These are phyloP conservation scores for Geophilus truncorum DNA, from an alignment of 2,888 invertebrate genomes.

Conservation along the genomic window DNA sequence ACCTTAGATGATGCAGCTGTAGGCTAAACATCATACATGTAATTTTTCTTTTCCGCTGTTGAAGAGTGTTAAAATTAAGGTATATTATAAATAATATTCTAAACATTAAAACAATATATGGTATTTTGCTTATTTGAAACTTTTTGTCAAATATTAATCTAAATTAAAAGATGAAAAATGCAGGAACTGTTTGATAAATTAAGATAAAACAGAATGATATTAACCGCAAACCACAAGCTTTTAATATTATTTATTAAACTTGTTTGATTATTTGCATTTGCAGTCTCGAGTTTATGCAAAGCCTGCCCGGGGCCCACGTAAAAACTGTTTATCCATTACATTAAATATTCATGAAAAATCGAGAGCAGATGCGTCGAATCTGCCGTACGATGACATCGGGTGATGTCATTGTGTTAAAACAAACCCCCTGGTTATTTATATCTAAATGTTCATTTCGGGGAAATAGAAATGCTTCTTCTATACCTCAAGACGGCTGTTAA, in stretches of 20 bases:
- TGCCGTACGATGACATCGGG: constrained; percentile 3
- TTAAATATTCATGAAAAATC: constrained; percentile 23
- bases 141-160: too few species aligned
- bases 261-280: constrained; percentile 18
- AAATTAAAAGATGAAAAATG: too few species aligned
- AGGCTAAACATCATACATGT: too few species aligned
- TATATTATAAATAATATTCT: too few species aligned
- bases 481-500: neutral
- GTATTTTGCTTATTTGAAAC: too few species aligned
- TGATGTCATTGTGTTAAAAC: constrained; percentile 17
- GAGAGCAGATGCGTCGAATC: constrained; percentile 18
- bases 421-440: neutral
- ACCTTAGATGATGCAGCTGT: too few species aligned
- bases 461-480: neutral
- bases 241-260: constrained; percentile 7
- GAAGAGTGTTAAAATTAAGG: too few species aligned
- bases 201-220: neutral
- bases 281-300: neutral
- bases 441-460: neutral
- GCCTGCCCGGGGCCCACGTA: neutral
- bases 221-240: neutral
- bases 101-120: too few species aligned
- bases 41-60: too few species aligned
- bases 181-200: too few species aligned
- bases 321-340: constrained; percentile 24